Evolutionary conservation across 2,797 vertebrate species (phyloP).

Genomic region (Zenarchopterus dispar): DNA sequence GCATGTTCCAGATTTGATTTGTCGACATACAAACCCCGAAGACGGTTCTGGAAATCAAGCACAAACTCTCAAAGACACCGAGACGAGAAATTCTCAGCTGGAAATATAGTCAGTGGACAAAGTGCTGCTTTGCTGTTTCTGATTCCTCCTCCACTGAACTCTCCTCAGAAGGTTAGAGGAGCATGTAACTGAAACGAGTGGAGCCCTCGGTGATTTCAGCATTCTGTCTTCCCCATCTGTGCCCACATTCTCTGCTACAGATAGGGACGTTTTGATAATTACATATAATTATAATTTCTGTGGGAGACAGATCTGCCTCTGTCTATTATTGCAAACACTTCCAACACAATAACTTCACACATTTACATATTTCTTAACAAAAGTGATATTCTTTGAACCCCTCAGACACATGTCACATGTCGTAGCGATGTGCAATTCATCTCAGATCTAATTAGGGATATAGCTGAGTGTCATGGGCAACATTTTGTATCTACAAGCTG

Average conservation of each 20-base stretch:
- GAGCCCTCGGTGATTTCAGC: constrained; percentile 71
- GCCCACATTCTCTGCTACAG: constrained; percentile 78
- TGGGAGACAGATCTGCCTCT: constrained; percentile 82
- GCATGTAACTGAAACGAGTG: constrained; percentile 75
- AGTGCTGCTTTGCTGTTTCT: constrained; percentile 47
- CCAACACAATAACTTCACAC: constrained; percentile 78
- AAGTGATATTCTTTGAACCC: constrained; percentile 78
- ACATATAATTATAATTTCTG: constrained; percentile 83
- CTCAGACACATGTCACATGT: constrained; percentile 65
- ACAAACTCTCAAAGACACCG: constrained; percentile 31
- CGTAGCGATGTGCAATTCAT: constrained; percentile 58
- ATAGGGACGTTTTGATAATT: constrained; percentile 82
- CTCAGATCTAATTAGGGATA: constrained; percentile 59
- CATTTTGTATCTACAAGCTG: constrained; percentile 57
- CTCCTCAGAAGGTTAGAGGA: constrained; percentile 73
- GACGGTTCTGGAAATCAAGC: constrained; percentile 58
- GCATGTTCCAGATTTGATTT: constrained; percentile 41
- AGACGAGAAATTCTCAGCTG: constrained; percentile 29
- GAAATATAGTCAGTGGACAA: constrained; percentile 56
- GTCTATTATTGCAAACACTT: constrained; percentile 82
- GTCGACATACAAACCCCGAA: constrained; percentile 31
- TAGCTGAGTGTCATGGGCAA: constrained; percentile 55
- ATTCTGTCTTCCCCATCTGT: constrained; percentile 72
- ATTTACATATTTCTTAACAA: constrained; percentile 83
- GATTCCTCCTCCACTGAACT: constrained; percentile 56